A percentile compares a stretch with the other conserved stretches of the same genome.
Conservation (phyloP, 2,113 vertebrate species). For the Archocentrus centrarchus region DNA sequence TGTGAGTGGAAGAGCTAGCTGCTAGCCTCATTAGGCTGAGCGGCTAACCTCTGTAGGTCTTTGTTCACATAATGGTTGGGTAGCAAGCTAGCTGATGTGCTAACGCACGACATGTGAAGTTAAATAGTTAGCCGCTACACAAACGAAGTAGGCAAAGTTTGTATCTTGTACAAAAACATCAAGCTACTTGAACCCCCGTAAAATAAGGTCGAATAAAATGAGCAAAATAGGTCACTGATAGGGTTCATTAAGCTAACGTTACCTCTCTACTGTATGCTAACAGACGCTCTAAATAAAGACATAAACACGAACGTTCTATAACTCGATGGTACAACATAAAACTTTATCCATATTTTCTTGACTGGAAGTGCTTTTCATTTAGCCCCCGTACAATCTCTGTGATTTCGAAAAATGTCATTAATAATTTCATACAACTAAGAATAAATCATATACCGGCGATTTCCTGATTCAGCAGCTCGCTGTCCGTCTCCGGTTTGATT, state of each 20-base stretch:
- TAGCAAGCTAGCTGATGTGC: slow-evolving; percentile 44
- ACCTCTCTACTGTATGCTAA: slow-evolving; percentile 64
- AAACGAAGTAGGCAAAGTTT: background rate
- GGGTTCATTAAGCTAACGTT: slow-evolving; percentile 49
- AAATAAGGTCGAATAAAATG: background rate
- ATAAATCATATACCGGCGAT: slow-evolving; percentile 64
- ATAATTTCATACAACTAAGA: slow-evolving; percentile 15
- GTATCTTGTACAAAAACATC: background rate
- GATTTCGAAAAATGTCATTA: background rate
- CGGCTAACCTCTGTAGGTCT: slow-evolving; percentile 59
- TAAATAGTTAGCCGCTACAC: background rate
- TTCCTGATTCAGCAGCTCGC: slow-evolving; percentile 81
- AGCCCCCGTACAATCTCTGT: fast-evolving
- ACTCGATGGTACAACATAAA: slow-evolving; percentile 35
- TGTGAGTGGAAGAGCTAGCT: background rate
- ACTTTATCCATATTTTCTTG: slow-evolving; percentile 52
- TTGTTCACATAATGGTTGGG: slow-evolving; percentile 61
- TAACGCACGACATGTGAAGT: slow-evolving; percentile 16
- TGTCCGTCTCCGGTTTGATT: slow-evolving; percentile 85
- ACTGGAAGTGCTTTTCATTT: background rate
- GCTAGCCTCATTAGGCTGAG: slow-evolving; percentile 61
- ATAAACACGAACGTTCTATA: slow-evolving; percentile 36
- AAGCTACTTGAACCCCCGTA: background rate
- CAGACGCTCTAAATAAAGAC: slow-evolving; percentile 68
- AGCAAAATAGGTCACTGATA: background rate